A percentile compares a stretch with the other conserved stretches of the same genome.
Evolutionary conservation across 2,113 vertebrate genomes (phyloP).

Genomic region (Alouatta palliata): DNA sequence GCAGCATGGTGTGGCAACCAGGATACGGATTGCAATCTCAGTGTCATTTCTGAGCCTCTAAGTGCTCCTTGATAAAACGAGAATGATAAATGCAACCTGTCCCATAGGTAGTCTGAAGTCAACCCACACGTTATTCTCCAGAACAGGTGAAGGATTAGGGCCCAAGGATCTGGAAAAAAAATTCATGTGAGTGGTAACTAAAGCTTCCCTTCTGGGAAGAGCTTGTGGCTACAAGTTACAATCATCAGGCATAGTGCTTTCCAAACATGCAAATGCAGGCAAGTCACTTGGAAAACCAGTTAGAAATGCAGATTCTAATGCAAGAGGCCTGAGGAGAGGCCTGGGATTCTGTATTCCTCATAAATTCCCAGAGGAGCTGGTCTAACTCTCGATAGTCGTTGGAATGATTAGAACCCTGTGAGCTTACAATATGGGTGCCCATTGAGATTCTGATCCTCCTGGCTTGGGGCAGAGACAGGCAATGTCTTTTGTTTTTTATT

Average conservation of each 20-base stretch:
- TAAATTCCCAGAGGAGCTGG: background rate
- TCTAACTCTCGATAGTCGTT: background rate
- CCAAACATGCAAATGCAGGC: background rate
- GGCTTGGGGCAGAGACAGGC: background rate
- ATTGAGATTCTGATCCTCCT: background rate
- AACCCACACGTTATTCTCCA: background rate
- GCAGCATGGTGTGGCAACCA: fast-evolving
- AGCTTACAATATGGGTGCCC: background rate
- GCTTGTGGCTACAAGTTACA: too few relatives aligned
- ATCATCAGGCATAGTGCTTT: background rate
- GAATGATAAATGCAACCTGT: too few relatives aligned
- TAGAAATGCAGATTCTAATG: background rate
- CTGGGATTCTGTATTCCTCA: background rate
- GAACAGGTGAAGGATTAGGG: background rate
- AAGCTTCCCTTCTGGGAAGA: background rate
- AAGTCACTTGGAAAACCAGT: background rate
- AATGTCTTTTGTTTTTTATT: background rate
- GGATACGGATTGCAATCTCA: too few relatives aligned
- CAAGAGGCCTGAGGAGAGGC: background rate
- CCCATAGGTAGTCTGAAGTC: background rate
- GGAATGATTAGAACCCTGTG: background rate
- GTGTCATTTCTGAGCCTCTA: background rate
- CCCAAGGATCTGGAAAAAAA: background rate
- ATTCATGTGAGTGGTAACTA: background rate
- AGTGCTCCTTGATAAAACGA: background rate